Evolutionary conservation across 2,113 vertebrate species (phyloP).

Genomic region (Podilymbus podiceps): DNA sequence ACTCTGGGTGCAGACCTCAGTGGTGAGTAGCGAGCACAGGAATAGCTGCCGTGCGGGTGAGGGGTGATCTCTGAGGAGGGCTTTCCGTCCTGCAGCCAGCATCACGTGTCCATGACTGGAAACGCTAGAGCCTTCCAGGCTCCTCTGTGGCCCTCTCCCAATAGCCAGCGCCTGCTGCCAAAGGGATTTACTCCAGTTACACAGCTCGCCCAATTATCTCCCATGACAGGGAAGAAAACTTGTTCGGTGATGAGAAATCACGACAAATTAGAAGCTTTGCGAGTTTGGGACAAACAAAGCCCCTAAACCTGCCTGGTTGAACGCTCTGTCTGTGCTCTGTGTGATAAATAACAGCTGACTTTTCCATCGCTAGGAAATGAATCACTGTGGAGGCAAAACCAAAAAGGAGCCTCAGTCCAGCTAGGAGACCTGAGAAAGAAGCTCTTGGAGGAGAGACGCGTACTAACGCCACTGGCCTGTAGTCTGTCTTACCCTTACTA

Average conservation of each 20-base stretch:
- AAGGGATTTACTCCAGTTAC: neutral
- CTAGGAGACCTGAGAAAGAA: neutral
- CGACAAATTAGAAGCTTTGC: neutral
- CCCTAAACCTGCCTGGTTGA: neutral
- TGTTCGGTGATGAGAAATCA: neutral
- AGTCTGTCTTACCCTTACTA: neutral
- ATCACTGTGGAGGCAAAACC: neutral
- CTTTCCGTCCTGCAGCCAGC: neutral
- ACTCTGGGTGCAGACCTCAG: neutral
- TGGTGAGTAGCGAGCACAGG: neutral
- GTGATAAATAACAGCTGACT: neutral
- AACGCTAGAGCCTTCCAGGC: neutral
- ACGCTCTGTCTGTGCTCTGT: neutral
- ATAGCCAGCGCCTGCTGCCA: neutral
- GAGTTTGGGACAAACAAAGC: neutral
- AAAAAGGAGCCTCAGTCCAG: neutral
- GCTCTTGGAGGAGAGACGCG: neutral
- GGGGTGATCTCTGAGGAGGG: neutral
- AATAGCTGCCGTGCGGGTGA: neutral
- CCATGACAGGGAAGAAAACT: neutral
- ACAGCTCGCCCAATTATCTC: neutral
- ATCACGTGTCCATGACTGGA: neutral
- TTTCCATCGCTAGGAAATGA: conserved; percentile 36
- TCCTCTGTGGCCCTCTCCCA: neutral
- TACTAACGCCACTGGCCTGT: neutral